Conservation (phyloP, 2,113 vertebrate species). For the Coptodon bakossiorum region DNA sequence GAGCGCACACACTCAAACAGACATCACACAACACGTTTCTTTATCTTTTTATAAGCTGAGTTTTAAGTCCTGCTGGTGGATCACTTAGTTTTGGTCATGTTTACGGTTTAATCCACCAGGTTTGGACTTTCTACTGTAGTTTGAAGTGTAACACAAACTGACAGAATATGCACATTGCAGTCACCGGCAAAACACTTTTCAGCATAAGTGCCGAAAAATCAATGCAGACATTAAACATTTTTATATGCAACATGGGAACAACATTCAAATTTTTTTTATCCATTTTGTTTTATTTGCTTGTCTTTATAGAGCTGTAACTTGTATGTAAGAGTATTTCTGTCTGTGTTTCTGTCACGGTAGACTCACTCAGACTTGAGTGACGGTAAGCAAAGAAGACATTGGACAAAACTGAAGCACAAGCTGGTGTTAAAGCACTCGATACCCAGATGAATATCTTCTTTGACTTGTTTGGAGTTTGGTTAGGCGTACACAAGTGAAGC, state of each 20-base stretch:
- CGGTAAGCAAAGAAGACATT: not conserved
- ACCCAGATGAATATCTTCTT: not conserved
- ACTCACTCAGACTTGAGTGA: not conserved
- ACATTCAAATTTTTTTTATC: not conserved
- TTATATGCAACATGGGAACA: slow-evolving; percentile 50
- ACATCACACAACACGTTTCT: not conserved
- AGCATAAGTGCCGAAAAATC: not conserved
- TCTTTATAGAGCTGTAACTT: not conserved
- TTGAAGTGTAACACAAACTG: not conserved
- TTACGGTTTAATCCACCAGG: not conserved
- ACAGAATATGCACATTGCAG: not conserved
- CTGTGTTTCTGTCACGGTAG: not conserved
- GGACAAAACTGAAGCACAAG: slow-evolving; percentile 24
- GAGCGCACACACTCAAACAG: not conserved
- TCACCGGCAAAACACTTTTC: not conserved
- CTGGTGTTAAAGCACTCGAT: not conserved
- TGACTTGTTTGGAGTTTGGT: not conserved
- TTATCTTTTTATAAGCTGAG: not conserved
- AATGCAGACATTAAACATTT: not conserved
- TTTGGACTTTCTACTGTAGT: not conserved
- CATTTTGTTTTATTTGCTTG: not conserved
- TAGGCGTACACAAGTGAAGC: not conserved
- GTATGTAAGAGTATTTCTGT: not conserved
- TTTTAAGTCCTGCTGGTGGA: not conserved
- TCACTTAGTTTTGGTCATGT: not conserved